Base-by-base conservation (phyloP, 2,113 vertebrate genomes). In the Xenus cinereus region DNA sequence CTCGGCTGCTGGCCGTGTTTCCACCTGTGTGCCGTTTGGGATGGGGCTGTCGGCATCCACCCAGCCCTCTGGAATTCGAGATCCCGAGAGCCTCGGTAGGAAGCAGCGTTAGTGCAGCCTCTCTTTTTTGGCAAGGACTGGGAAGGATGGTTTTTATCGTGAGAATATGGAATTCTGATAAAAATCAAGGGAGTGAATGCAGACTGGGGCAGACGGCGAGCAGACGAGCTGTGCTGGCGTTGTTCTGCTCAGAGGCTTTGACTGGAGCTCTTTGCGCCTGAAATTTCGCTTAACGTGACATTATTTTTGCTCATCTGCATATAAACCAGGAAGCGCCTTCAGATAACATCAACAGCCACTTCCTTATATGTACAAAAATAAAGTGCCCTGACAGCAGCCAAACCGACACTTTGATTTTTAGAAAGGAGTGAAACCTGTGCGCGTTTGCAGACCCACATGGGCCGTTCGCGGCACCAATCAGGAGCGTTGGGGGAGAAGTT, bases 301-400 rank as follows among this genome's bases (percentile, higher is more conserved):
- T 94, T 73, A 93, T 48, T 69, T 81, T 81, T 68, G 95, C 98
- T 97, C 96, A 94, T 96, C 92, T 97, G 84, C 96, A 51, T 97
- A 64, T 95, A 73, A 89, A 97, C 95, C 98, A 98, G 98, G 98
- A 98, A 98, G 97, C 68, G 76, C 83, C 16, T 33, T 81, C 84
- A 81, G 98, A 98, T 98, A 96, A 71, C 96, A 96, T 95, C 97
- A 71, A 81, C 97, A 95, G 97, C 95, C 95, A 54, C 98, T 98
- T 98, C 98, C 98, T 98, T 98, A 97, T 98, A 97, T 94, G 98
- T 95, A 69, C 97, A 97, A 89, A 98, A 98, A 91, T 94, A 95
- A 93, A 98, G 96, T 24, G 80, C 82, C 81, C 81, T 72, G 93
- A 79, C 95, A 96, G 93, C 93, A 62, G 95, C 96, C 89, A 62